phyloP scores from a whole-genome alignment of 2,888 invertebrate species.

The Mactromeris polynyma region DNA sequence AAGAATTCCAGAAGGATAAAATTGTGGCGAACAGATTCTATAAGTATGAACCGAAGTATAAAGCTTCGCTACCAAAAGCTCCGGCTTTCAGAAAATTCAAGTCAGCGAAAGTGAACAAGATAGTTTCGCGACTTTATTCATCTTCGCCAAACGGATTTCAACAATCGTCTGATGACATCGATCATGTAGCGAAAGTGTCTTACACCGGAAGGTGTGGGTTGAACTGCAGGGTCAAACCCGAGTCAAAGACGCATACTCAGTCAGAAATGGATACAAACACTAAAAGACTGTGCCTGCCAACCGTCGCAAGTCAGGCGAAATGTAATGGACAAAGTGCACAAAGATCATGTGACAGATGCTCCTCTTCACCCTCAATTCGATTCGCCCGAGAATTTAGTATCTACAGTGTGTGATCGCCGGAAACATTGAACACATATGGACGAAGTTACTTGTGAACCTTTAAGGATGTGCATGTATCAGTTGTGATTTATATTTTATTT shows the following conservation, averaged over 20 bases:
- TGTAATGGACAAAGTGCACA: slow-evolving; percentile 28
- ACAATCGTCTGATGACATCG: slow-evolving; percentile 46
- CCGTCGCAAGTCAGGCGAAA: slow-evolving; percentile 49
- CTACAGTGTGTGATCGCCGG: background rate
- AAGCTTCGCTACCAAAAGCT: slow-evolving; percentile 65
- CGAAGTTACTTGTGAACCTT: background rate
- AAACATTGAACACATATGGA: background rate
- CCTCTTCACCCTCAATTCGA: slow-evolving; percentile 45
- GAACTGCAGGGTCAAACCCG: slow-evolving; percentile 23
- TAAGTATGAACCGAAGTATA: slow-evolving; percentile 59
- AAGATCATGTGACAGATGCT: slow-evolving; percentile 45
- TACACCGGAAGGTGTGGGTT: slow-evolving; percentile 33
- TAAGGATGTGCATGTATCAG: no score
- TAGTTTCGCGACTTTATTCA: slow-evolving; percentile 60
- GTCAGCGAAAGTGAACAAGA: slow-evolving; percentile 58
- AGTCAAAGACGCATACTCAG: slow-evolving; percentile 3
- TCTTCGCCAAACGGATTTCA: slow-evolving; percentile 59
- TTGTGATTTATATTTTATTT: no score
- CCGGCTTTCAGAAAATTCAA: slow-evolving; percentile 69
- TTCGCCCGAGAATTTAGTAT: slow-evolving; percentile 51
- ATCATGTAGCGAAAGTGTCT: slow-evolving; percentile 40
- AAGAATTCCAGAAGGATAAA: slow-evolving; percentile 29
- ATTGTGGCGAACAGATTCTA: slow-evolving; percentile 40
- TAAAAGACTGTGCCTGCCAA: slow-evolving; percentile 50
- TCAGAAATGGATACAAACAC: slow-evolving; percentile 45